These are phyloP conservation scores for Alcedo quadribrachys DNA, from an alignment of 2,797 vertebrate species.

Conservation along the genomic window DNA sequence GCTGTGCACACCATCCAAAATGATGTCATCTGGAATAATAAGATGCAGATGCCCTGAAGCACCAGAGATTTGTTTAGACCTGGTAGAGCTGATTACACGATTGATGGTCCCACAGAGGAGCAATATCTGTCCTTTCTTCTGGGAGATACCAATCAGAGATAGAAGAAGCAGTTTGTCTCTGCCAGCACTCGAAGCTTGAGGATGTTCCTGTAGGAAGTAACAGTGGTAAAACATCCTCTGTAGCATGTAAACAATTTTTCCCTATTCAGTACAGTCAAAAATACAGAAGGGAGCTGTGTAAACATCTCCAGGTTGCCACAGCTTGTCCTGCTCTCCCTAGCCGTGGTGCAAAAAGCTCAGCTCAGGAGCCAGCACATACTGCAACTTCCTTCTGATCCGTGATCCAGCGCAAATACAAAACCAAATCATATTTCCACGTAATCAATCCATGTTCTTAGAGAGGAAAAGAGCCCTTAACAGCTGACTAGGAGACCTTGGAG, in stretches of 20 bases:
- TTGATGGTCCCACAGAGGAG: background rate
- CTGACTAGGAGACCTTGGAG: slow-evolving; percentile 64
- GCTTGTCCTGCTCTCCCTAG: slow-evolving; percentile 41
- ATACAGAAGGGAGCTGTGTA: slow-evolving; percentile 52
- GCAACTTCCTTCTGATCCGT: slow-evolving; percentile 70
- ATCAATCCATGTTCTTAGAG: slow-evolving; percentile 75
- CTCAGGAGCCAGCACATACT: slow-evolving; percentile 41
- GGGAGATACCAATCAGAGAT: background rate
- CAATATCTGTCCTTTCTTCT: background rate
- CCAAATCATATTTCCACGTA: slow-evolving; percentile 75
- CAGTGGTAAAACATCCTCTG: slow-evolving; percentile 68
- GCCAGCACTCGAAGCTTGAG: slow-evolving; percentile 45
- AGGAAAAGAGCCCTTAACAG: slow-evolving; percentile 72
- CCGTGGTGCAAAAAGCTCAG: background rate
- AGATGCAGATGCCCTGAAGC: background rate
- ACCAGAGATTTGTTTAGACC: background rate
- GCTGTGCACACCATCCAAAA: background rate
- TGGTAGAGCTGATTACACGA: background rate
- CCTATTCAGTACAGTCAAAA: slow-evolving; percentile 54
- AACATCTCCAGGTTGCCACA: slow-evolving; percentile 57
- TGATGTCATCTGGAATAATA: background rate
- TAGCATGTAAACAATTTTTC: slow-evolving; percentile 56
- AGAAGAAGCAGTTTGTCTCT: background rate
- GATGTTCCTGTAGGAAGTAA: slow-evolving; percentile 52
- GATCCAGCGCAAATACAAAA: slow-evolving; percentile 77